Evolutionary conservation across 2,797 vertebrate species (phyloP).

Genomic region (Pelobates cultripes): DNA sequence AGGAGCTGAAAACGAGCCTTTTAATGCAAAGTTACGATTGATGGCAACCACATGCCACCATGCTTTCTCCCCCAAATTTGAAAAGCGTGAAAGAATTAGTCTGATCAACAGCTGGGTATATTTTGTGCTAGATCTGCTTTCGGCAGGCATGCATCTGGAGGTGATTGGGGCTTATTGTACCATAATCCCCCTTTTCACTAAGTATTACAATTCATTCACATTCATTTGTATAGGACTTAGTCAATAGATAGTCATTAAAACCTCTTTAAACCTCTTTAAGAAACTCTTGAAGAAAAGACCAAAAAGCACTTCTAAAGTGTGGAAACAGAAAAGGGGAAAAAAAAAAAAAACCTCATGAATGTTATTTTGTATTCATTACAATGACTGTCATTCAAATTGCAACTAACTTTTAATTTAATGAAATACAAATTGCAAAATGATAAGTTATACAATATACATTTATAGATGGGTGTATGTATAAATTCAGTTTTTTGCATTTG

Average conservation of each 20-base stretch:
- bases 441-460: too few species aligned
- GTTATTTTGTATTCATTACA: too few species aligned
- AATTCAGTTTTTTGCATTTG: too few species aligned
- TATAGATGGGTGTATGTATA: too few species aligned
- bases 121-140: constrained; percentile 77
- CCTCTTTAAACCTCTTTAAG: constrained; percentile 81
- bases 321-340: constrained; percentile 57
- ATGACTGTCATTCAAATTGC: too few species aligned
- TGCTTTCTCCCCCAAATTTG: constrained; percentile 75
- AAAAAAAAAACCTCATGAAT: background rate
- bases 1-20: constrained; percentile 83
- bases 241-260: constrained; percentile 82
- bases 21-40: constrained; percentile 80
- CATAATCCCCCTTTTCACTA: constrained; percentile 91
- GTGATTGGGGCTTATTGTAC: constrained; percentile 84
- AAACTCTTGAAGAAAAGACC: constrained; percentile 77
- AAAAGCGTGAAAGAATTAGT: constrained; percentile 74
- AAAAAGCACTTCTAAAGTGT: constrained; percentile 66
- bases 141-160: constrained; percentile 75
- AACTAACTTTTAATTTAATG: too few species aligned
- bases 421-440: too few species aligned
- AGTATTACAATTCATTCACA: constrained; percentile 88
- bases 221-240: constrained; percentile 86
- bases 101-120: constrained; percentile 85
- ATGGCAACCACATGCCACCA: constrained; percentile 82